Evolutionary conservation across 2,797 vertebrate species (phyloP), one percentile per base, ranked within the genome.

Genomic region (Takifugu ocellatus): DNA sequence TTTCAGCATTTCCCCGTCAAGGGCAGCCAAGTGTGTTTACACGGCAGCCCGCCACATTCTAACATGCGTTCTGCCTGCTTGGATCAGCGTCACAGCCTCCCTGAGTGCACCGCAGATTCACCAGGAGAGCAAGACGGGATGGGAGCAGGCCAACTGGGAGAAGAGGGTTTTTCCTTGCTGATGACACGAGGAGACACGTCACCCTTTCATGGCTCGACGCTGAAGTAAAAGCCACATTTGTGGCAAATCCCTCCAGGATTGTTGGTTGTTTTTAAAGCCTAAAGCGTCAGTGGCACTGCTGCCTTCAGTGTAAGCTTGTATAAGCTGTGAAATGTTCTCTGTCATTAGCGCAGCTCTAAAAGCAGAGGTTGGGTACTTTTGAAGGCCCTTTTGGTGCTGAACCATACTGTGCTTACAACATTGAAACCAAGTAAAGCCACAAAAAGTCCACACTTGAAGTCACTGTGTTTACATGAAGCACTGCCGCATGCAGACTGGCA

Each of bases 21-120:
- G 82, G 73, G 74, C 80, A 74, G 74, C 70, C 68, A 54, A 78
- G 67, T 78, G 83, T 82, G 82, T 86, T 84, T 90, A 82, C 80
- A 79, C 75, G 76, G 68, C 70, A 58, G 25, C 63, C 56, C 62
- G 66, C 81, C 64, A 73, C 72, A 52, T 88, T 80, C 69, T 62
- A 68, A 75, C 83, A 77, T 81, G 83, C 82, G 74, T 61, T 33
- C 73, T 85, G 87, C 84, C 87, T 76, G 79, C 60, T 73, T 61
- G 68, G 67, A 85, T 89, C 85, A 85, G 73, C 65, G 81, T 88
- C 82, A 82, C 56, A 58, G 70, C 64, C 72, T 73, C 66, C 60
- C 77, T 56, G 77, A 78, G 77, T 52, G 68, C 71, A 17, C 68
- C 12, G 67, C 36, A 27, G 29, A 27, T 74, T 75, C 77, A 66